Evolutionary conservation across 2,113 vertebrate species (phyloP).

Genomic region (Sebastes fasciatus): DNA sequence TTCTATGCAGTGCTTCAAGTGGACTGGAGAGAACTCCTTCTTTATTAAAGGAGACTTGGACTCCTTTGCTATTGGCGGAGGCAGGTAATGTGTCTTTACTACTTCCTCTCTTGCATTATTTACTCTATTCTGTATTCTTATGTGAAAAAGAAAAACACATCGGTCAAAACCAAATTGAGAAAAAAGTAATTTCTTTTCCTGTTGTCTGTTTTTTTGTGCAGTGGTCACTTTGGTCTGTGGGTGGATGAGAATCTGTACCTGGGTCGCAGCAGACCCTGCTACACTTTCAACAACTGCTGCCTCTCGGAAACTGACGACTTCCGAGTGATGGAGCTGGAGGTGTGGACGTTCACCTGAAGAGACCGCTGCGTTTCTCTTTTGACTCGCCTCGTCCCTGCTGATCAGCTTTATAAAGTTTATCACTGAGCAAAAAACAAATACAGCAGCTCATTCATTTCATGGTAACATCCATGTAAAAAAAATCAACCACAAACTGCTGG

Average conservation of each 20-base stretch:
- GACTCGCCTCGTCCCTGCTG: slow-evolving; percentile 1
- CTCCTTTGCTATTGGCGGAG: slow-evolving; percentile 86
- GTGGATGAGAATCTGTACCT: slow-evolving; percentile 85
- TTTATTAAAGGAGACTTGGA: slow-evolving; percentile 88
- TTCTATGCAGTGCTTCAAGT: slow-evolving; percentile 82
- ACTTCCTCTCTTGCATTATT: not conserved
- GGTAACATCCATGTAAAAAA: slow-evolving; percentile 31
- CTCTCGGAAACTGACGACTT: slow-evolving; percentile 85
- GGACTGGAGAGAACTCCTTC: slow-evolving; percentile 88
- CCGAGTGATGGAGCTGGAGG: slow-evolving; percentile 85
- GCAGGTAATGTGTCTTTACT: slow-evolving; percentile 75
- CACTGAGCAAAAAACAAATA: slow-evolving; percentile 13
- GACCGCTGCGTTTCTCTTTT: not conserved
- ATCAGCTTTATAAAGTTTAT: slow-evolving; percentile 40
- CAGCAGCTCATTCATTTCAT: slow-evolving; percentile 32
- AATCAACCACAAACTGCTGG: slow-evolving; percentile 36
- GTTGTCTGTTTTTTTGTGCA: slow-evolving; percentile 47
- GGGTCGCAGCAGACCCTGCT: slow-evolving; percentile 85
- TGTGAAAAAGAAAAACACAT: not conserved
- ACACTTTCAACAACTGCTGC: slow-evolving; percentile 87
- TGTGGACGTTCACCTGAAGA: slow-evolving; percentile 86
- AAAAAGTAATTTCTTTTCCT: not conserved
- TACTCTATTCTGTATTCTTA: not conserved
- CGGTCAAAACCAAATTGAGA: too few species aligned
- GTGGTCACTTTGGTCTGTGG: slow-evolving; percentile 88